Evolutionary conservation across 1,140 invertebrate genomes (phyloP), one percentile per base, ranked within the genome.

Genomic region (Hydropsyche tenuis): DNA sequence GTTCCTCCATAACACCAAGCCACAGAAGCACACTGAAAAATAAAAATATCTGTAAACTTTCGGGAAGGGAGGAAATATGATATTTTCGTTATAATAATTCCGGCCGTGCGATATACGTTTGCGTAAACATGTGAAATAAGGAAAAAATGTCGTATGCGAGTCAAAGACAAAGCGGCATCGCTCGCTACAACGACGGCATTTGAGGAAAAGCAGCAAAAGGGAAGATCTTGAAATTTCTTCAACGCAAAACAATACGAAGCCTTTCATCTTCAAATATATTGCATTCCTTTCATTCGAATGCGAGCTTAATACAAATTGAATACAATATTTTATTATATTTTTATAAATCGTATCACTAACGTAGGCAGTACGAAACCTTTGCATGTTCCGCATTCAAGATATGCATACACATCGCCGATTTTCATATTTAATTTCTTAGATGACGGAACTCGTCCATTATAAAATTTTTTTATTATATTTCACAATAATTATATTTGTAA

Each of bases 1-100:
- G 84, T 84, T 68, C 87, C 87, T 2, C 92, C 93, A 81, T 94
- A 94, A 16, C 90, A 87, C 90, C 91, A 94, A 9, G 88, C 85
- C 0, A 93, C 86, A 7, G 89, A 84, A 6, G 86, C 82, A 22
- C 90, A 71, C 77, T 79, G 60, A 43, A 75, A 69, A 4, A 43
- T 43, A 43, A 22, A 53, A 51, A 27, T 69, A 11, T 22, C 20
- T 16, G 14, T 51, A 20, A 37, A 9, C 3, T 37, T 4, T 37
- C 3, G 30, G 30, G 9, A 4, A 9, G 30, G 30, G 3, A 9
- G 9, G 30, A 37, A 37, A 37, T 37, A 37, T 37, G 30, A 37
- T 37, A 37, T 37, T 37, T 37, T 37, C 30, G 30, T 37, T 37
- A 37, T 37, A 37, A 37, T 37, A 37, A 37, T 37, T 37, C 30